Percentiles rank a stretch among this genome's conserved stretches.
These are phyloP conservation scores for Paratilapia polleni DNA, from an alignment of 2,113 vertebrate genomes.

Conservation along the genomic window DNA sequence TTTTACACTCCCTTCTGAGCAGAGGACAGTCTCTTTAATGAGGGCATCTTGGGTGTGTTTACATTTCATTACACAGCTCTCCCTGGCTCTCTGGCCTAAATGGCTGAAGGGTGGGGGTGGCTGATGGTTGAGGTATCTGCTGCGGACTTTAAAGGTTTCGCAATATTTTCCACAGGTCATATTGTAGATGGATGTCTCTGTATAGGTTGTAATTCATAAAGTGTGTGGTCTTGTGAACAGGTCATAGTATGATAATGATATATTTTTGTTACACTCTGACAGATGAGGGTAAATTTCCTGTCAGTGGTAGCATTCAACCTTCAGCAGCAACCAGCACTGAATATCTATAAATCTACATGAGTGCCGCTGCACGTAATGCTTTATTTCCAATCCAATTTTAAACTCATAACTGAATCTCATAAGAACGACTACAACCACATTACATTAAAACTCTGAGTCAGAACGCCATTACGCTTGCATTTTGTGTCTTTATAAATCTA, in stretches of 20 bases:
- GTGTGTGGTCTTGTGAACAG: background rate
- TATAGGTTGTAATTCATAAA: background rate
- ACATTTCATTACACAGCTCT: slow-evolving; percentile 62
- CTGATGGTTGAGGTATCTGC: background rate
- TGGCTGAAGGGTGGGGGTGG: background rate
- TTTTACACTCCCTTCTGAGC: slow-evolving; percentile 40
- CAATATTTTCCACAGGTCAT: slow-evolving; percentile 2
- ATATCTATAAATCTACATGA: slow-evolving; percentile 23
- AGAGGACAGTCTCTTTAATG: slow-evolving; percentile 56
- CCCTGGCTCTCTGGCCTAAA: slow-evolving; percentile 24
- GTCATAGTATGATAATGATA: background rate
- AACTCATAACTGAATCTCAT: slow-evolving; percentile 27
- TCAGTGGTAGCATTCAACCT: slow-evolving; percentile 8
- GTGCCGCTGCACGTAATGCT: slow-evolving; percentile 22
- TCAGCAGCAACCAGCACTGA: slow-evolving; percentile 7
- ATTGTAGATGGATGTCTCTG: background rate
- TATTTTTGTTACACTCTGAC: background rate
- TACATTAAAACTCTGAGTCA: slow-evolving; percentile 29
- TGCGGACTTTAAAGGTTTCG: background rate
- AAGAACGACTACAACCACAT: slow-evolving; percentile 17
- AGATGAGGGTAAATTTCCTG: slow-evolving; percentile 8
- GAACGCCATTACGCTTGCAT: background rate
- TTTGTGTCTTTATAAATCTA: background rate
- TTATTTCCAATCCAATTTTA: slow-evolving; percentile 36
- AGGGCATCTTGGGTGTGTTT: slow-evolving; percentile 57